These are phyloP conservation scores for Zosterops lateralis DNA, from an alignment of 2,113 vertebrate genomes.

Conservation along the genomic window DNA sequence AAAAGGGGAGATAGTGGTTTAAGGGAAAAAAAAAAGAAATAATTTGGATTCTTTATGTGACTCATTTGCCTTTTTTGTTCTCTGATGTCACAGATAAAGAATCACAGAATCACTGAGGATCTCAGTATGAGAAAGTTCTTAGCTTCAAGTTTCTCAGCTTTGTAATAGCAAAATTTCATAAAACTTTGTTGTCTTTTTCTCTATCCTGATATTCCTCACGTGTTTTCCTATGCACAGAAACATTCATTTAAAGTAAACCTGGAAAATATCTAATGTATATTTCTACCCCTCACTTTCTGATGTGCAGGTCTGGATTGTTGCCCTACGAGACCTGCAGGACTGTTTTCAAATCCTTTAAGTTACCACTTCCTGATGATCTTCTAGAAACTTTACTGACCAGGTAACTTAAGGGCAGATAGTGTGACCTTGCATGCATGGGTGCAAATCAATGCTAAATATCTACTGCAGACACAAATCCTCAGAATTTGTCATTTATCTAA, in stretches of 20 bases:
- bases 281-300: conserved; percentile 34
- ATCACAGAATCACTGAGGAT: not conserved
- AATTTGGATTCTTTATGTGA: not conserved
- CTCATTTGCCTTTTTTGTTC: not conserved
- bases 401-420: conserved; percentile 69
- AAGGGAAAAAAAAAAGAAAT: not conserved
- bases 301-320: conserved; percentile 77
- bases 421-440: not conserved
- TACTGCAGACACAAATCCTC: not conserved
- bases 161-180: not conserved
- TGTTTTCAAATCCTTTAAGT: conserved; percentile 82
- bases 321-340: conserved; percentile 72
- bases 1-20: not conserved
- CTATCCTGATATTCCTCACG: fast-evolving
- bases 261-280: not conserved
- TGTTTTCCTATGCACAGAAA: not conserved
- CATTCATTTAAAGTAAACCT: not conserved
- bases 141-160: not conserved
- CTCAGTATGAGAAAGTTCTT: not conserved
- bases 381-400: conserved; percentile 74
- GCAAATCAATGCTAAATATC: not conserved
- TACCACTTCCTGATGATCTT: conserved; percentile 81
- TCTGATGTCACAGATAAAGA: not conserved
- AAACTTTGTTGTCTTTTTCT: not conserved
- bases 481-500: not conserved